phyloP scores from a whole-genome alignment of 2,888 invertebrate genomes.

The Rhogogaster chlorosoma region DNA sequence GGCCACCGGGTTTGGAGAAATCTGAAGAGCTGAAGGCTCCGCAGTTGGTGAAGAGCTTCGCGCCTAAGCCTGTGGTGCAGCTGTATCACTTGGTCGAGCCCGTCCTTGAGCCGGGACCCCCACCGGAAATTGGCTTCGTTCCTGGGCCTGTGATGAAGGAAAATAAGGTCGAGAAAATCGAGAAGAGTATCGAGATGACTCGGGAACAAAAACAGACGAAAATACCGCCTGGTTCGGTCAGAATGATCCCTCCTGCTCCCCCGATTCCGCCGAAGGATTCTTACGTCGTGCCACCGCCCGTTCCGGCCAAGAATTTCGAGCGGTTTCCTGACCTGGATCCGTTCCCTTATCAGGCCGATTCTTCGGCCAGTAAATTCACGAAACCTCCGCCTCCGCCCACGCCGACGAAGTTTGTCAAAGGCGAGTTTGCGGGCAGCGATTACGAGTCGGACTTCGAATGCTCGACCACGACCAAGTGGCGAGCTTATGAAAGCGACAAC shows the following conservation, averaged over 20 bases:
- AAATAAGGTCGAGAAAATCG: constrained; percentile 80
- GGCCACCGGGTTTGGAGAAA: constrained; percentile 75
- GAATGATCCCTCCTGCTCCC: constrained; percentile 79
- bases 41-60: constrained; percentile 77
- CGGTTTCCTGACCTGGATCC: constrained; percentile 78
- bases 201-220: constrained; percentile 79
- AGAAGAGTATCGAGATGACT: constrained; percentile 79
- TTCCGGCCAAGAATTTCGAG: constrained; percentile 75
- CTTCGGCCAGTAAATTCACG: constrained; percentile 74
- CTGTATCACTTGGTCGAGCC: constrained; percentile 71
- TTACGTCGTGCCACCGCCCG: constrained; percentile 74
- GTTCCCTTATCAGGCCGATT: constrained; percentile 78
- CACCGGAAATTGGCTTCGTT: constrained; percentile 84
- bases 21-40: constrained; percentile 79
- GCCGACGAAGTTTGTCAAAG: constrained; percentile 81
- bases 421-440: constrained; percentile 82
- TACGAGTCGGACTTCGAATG: constrained; percentile 85
- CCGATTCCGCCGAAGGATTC: constrained; percentile 76
- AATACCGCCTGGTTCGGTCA: constrained; percentile 80
- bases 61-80: constrained; percentile 65
- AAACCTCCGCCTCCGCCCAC: constrained; percentile 80
- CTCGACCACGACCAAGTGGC: constrained; percentile 79
- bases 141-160: constrained; percentile 79
- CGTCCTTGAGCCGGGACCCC: constrained; percentile 83
- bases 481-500: constrained; percentile 83